Percentiles rank a stretch among this genome's conserved stretches.
These are phyloP conservation scores for Meloidogyne floridensis DNA, from an alignment of 1,140 invertebrate genomes.

Conservation along the genomic window DNA sequence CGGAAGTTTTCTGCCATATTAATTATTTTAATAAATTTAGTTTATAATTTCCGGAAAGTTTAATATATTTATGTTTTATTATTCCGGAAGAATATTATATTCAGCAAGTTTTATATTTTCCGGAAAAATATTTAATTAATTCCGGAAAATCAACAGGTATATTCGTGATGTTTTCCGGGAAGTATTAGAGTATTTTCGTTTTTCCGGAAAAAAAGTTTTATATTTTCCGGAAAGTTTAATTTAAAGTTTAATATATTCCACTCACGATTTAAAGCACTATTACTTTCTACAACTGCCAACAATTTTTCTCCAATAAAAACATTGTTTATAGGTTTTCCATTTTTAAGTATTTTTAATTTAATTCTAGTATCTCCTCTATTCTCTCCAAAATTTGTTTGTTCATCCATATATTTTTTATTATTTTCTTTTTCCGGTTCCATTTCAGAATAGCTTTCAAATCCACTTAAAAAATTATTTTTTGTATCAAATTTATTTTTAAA, in stretches of 20 bases:
- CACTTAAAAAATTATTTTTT: neutral
- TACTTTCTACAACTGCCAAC: slow-evolving; percentile 53
- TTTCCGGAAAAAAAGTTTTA: too few relatives aligned
- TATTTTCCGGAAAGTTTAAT: too few relatives aligned
- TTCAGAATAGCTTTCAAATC: neutral
- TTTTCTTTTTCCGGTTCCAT: neutral
- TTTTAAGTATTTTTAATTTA: slow-evolving; percentile 47
- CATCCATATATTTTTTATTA: neutral
- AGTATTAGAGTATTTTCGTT: too few relatives aligned
- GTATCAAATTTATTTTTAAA: neutral
- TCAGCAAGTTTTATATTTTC: too few relatives aligned
- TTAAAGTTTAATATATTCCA: slow-evolving; percentile 2
- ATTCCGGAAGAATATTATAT: too few relatives aligned
- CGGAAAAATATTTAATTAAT: too few relatives aligned
- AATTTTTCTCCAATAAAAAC: slow-evolving; percentile 59
- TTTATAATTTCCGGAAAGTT: too few relatives aligned
- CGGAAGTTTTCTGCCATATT: slow-evolving; percentile 37
- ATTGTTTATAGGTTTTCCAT: slow-evolving; percentile 52
- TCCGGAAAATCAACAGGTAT: too few relatives aligned
- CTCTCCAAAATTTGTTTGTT: slow-evolving; percentile 14
- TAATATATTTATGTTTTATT: too few relatives aligned
- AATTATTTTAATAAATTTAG: too few relatives aligned
- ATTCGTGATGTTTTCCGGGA: too few relatives aligned
- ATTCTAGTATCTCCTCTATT: slow-evolving; percentile 39
- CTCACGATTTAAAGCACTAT: neutral